These are phyloP conservation scores for Heterotilapia buettikoferi DNA, from an alignment of 2,113 vertebrate genomes.

Conservation along the genomic window DNA sequence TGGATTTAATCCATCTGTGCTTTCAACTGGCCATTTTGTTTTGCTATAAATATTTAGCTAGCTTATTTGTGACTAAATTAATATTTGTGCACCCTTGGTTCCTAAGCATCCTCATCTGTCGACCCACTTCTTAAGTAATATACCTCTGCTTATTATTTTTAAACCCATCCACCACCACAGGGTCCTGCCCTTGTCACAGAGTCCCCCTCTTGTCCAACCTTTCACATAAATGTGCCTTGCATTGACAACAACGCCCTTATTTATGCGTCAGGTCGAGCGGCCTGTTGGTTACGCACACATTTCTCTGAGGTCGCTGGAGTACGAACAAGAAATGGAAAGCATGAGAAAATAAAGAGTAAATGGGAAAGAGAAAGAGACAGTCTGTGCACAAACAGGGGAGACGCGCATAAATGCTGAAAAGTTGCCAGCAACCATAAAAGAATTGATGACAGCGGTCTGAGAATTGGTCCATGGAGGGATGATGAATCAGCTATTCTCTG, in stretches of 20 bases:
- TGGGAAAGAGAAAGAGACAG: neutral
- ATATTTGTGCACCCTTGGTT: neutral
- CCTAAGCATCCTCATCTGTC: neutral
- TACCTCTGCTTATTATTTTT: neutral
- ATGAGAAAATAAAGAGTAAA: neutral
- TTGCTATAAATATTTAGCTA: neutral
- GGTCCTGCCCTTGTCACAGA: neutral
- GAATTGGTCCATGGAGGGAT: neutral
- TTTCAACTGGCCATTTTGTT: neutral
- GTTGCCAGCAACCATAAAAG: conserved; percentile 1
- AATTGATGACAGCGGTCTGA: neutral
- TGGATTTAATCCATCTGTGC: neutral
- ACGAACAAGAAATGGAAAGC: neutral
- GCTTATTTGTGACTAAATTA: neutral
- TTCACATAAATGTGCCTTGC: neutral
- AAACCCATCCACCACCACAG: neutral
- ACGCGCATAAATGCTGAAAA: neutral
- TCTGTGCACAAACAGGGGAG: neutral
- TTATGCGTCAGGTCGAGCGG: neutral
- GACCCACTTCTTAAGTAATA: neutral
- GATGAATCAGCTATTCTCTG: neutral
- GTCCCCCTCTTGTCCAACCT: neutral
- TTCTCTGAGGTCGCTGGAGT: neutral
- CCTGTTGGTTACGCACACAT: neutral
- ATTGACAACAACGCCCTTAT: neutral